Conservation (phyloP, 2,797 vertebrate genomes). For the Thamnophis elegans region DNA sequence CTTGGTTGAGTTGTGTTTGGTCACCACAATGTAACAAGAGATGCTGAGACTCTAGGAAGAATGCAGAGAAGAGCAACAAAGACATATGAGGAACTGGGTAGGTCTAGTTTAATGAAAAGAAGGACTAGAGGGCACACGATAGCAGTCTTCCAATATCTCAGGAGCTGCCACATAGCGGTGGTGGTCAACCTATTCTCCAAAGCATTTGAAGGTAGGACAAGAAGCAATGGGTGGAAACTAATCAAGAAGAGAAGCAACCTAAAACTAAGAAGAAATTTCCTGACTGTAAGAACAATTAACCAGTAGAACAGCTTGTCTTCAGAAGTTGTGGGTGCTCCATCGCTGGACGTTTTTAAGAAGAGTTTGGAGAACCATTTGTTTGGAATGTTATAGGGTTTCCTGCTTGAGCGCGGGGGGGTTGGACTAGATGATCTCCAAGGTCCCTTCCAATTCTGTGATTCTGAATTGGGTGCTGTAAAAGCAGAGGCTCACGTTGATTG, state of each 20-base stretch:
- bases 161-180: background rate
- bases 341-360: background rate
- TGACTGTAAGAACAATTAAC: background rate
- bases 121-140: accelerated
- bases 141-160: background rate
- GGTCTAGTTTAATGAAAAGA: background rate
- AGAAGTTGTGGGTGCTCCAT: background rate
- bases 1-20: background rate
- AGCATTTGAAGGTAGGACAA: background rate
- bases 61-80: background rate
- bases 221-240: background rate
- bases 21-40: background rate
- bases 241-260: background rate
- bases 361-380: background rate
- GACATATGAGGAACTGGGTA: background rate
- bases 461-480: background rate
- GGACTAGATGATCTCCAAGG: background rate
- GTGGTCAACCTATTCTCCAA: background rate
- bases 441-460: background rate
- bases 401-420: background rate
- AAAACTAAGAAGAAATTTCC: background rate
- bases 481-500: accelerated
- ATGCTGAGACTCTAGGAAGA: background rate
- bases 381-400: background rate
- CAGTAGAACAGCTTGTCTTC: background rate